Conservation (phyloP, 2,113 vertebrate species). For the Aramus guarauna region DNA sequence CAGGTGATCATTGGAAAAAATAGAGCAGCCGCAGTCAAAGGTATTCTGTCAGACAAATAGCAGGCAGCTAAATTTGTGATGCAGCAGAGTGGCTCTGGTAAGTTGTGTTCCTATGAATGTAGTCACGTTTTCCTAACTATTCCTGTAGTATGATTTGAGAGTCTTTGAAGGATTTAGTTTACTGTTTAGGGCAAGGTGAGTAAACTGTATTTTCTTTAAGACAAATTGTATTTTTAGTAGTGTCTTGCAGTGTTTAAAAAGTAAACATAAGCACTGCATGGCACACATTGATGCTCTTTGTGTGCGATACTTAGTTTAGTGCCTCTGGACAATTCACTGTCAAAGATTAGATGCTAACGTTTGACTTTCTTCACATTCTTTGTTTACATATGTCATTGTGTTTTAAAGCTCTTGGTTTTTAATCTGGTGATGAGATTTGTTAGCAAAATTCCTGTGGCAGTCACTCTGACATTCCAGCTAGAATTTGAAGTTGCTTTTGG, state of each 20-base stretch:
- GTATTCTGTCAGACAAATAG: not conserved
- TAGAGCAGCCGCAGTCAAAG: not conserved
- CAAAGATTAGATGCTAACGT: not conserved
- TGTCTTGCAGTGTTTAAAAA: not conserved
- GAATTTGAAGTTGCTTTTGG: not conserved
- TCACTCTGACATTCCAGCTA: not conserved
- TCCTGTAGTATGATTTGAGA: not conserved
- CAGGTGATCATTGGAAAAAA: not conserved
- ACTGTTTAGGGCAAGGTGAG: not conserved
- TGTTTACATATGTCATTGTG: not conserved
- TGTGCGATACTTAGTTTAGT: not conserved
- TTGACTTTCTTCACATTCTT: not conserved
- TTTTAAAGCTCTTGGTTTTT: not conserved
- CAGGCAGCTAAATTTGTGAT: not conserved
- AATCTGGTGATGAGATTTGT: not conserved
- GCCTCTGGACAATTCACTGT: not conserved
- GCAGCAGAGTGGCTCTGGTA: not conserved
- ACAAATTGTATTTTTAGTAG: not conserved
- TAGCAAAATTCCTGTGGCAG: not conserved
- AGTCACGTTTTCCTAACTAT: not conserved
- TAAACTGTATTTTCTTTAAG: not conserved
- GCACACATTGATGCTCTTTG: not conserved
- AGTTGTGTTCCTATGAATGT: not conserved
- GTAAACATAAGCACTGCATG: not conserved
- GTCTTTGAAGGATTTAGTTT: not conserved